phyloP scores from a whole-genome alignment of 30 jellyfish, hydroid and myxozoan species.

The Turritopsis dohrnii region DNA sequence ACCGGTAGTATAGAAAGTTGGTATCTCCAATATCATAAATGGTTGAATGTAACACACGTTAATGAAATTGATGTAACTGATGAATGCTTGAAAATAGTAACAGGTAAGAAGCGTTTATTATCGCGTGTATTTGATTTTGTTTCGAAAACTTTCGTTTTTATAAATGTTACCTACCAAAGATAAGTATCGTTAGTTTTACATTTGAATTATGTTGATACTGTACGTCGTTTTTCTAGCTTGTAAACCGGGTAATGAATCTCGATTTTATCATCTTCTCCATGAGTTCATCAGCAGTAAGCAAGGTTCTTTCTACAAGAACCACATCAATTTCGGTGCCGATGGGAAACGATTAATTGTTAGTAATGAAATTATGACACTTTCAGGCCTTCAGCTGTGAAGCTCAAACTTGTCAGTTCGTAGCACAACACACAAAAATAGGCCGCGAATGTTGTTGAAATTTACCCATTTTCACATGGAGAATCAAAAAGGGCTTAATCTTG shows the following conservation, averaged over 20 bases:
- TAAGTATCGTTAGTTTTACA: background rate
- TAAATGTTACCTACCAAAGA: background rate
- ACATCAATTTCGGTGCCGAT: background rate
- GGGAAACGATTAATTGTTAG: background rate
- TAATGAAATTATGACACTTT: too few species aligned
- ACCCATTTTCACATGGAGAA: too few species aligned
- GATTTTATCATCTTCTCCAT: background rate
- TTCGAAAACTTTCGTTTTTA: background rate
- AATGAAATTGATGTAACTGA: constrained; percentile 1
- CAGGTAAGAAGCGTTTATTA: background rate
- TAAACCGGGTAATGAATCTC: background rate
- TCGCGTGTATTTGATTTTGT: background rate
- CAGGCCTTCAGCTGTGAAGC: background rate
- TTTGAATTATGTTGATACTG: background rate
- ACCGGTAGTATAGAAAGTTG: constrained; percentile 52
- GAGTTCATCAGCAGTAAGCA: background rate
- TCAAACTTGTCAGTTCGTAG: background rate
- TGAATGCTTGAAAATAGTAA: background rate
- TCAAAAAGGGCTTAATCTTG: too few species aligned
- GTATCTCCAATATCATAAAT: constrained; percentile 37
- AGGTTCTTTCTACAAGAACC: background rate
- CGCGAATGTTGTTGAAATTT: too few species aligned
- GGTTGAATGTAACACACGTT: constrained; percentile 27
- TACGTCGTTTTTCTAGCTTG: background rate
- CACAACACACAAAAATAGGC: too few species aligned